Evolutionary conservation across 2,888 invertebrate genomes (phyloP), one percentile per base, ranked within the genome.

Genomic region (Mimachlamys varia): DNA sequence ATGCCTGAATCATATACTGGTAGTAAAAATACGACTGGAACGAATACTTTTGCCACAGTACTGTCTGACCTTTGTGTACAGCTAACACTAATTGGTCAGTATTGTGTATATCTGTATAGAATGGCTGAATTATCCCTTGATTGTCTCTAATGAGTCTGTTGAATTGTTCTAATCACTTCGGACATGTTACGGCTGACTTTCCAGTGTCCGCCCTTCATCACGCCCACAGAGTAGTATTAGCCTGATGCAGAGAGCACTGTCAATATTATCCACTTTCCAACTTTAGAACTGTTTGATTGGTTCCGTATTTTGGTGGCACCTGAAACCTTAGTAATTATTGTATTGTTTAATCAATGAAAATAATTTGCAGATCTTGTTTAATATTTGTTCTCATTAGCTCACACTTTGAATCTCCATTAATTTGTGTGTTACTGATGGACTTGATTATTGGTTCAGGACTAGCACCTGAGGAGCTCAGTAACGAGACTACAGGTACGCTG

Each of bases 291-390:
- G 12, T 27, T 76, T 76, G 76, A 76, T 76, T 76, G 33, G 76
- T 7, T 0, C 76, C 27, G 27, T 27, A 76, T 76, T 27, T 13
- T 27, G 76, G 33, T 76, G 12, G 27, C 27, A 76, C 27, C 76
- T 76, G 76, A 27, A 33, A 76, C 19, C 10, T 7, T 13, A 33
- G 27, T 76, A 33, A 62, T 76, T 76, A 12, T 12, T 76, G 33
- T 76, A 76, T 76, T 76, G 76, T 76, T 27, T 33, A 76, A 76
- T 76, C 76, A 76, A 76, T 76, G 27, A 33, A 76, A 27, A 76
- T 62, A 62, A 62, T 62, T 62, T 62, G 62, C n/a, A 22, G 62
- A 62, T 22, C n/a, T 62, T n/a, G 62, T 10, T 22, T n/a, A 62
- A 62, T 62, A 62, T 62, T 62, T 76, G 76, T 33, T 76, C 76